Evolutionary conservation across 2,797 vertebrate genomes (phyloP).

Genomic region (Acanthis flammea): DNA sequence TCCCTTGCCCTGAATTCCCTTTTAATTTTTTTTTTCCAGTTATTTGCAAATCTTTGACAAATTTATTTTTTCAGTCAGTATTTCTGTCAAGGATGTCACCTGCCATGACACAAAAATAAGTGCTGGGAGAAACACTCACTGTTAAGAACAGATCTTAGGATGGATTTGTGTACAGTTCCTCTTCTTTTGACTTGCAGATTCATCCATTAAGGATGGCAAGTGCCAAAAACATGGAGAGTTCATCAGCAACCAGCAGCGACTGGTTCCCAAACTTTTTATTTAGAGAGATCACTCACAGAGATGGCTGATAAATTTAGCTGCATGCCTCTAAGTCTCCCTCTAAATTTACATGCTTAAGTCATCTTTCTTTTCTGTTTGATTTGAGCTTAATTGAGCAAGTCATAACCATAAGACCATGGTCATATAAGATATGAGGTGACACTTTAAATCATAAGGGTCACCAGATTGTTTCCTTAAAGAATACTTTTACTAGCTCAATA

Average conservation of each 20-base stretch:
- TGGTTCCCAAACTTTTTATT: slow-evolving; percentile 57
- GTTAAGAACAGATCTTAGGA: background rate
- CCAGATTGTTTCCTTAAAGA: background rate
- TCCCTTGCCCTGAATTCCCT: background rate
- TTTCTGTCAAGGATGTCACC: background rate
- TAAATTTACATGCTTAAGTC: slow-evolving; percentile 66
- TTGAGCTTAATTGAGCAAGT: background rate
- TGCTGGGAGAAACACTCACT: background rate
- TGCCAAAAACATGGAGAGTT: slow-evolving; percentile 40
- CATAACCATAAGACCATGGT: background rate
- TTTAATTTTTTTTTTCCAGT: background rate
- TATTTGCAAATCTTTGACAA: background rate
- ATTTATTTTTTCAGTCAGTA: background rate
- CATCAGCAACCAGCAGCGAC: slow-evolving; percentile 35
- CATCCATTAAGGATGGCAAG: background rate
- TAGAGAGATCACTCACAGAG: slow-evolving; percentile 42
- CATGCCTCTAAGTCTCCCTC: slow-evolving; percentile 62
- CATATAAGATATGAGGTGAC: background rate
- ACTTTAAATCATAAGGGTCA: background rate
- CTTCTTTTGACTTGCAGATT: background rate
- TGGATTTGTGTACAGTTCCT: background rate
- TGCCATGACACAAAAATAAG: background rate
- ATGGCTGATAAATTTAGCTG: slow-evolving; percentile 68
- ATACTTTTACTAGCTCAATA: background rate
- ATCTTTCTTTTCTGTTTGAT: slow-evolving; percentile 48